Base-by-base conservation (phyloP, 2,888 invertebrate genomes). In the Diarsia rubi region DNA sequence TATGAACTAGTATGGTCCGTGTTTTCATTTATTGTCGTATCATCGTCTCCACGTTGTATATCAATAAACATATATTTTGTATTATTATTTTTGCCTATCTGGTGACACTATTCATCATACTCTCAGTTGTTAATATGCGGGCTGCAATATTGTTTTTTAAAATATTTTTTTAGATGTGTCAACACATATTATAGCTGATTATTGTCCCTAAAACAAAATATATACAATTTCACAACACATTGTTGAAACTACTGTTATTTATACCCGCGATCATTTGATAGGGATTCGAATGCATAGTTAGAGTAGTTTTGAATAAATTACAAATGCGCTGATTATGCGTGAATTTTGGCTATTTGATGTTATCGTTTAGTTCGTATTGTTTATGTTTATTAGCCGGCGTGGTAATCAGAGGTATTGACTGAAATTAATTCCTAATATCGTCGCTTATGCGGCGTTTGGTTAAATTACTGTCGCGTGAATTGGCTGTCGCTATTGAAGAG, bases 301-400 rank as follows among this genome's bases (percentile, higher is more conserved):
- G 52, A 60, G 42, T 45, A 65, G 42, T 79, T 73, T 75, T 75
- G 64, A 64, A 75, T 75, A 78, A 37, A 79, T 79, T 72, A 71
- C 44, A 59, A 45, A 63, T 57, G 66, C 24, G 49, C 42, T 73
- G 70, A 74, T 75, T 86, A 63, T 52, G 21, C 52, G 37, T 47
- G n/a, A 57, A 69, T 69, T 78, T 52, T 6, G 37, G 44, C 21
- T 47, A 37, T 79, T 66, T 66, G 66, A 66, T 75, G 54, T 1
- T 66, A 57, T 79, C 80, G 45, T 49, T 69, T 67, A 42, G 62
- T 42, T n/a, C 3, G 24, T 63, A 68, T 67, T 69, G 57, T 79
- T 62, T 59, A 27, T 78, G 67, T 73, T 79, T 69, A 74, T 69
- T 74, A 57, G 19, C 31, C 16, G 24, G 27, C 14, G 11, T 76